These are phyloP conservation scores for Dusona sp. DNA, from an alignment of 2,888 invertebrate species.

Conservation along the genomic window DNA sequence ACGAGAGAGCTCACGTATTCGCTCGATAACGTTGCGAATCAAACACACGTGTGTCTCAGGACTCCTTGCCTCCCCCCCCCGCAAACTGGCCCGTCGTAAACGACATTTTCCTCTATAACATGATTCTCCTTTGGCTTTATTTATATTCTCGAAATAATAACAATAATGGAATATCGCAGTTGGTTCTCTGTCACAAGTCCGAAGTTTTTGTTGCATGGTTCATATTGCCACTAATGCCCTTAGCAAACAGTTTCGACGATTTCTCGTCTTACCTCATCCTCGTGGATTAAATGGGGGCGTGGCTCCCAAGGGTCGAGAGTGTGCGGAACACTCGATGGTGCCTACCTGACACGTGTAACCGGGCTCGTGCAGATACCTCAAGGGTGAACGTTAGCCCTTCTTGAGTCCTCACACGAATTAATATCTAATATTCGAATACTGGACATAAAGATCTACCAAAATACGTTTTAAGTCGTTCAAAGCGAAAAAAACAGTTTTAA, in stretches of 20 bases:
- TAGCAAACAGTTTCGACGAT: not conserved
- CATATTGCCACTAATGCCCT: not conserved
- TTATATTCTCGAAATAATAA: not conserved
- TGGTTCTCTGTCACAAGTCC: not conserved
- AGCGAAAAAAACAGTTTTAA: not conserved
- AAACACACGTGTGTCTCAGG: slow-evolving; percentile 44
- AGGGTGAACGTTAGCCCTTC: not conserved
- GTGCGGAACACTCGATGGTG: not conserved
- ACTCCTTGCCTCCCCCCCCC: not conserved
- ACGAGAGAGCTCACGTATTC: slow-evolving; percentile 45
- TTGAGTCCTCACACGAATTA: not conserved
- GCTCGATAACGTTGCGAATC: slow-evolving; percentile 56
- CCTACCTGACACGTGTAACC: slow-evolving; percentile 17
- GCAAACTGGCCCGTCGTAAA: not conserved
- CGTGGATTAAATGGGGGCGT: slow-evolving; percentile 12
- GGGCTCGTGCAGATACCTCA: not conserved
- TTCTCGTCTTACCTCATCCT: slow-evolving; percentile 4
- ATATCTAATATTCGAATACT: not conserved
- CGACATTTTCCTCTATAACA: slow-evolving; percentile 4
- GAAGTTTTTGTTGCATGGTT: not conserved
- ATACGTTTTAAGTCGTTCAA: too few species aligned
- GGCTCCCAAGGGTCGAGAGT: slow-evolving; percentile 14
- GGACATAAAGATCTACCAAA: not conserved
- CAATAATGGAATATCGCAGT: slow-evolving; percentile 8
- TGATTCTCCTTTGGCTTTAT: not conserved